A percentile compares a stretch with the other conserved stretches of the same genome.
These are phyloP conservation scores for Diplolepis rosae DNA, from an alignment of 2,888 invertebrate species.

Conservation along the genomic window DNA sequence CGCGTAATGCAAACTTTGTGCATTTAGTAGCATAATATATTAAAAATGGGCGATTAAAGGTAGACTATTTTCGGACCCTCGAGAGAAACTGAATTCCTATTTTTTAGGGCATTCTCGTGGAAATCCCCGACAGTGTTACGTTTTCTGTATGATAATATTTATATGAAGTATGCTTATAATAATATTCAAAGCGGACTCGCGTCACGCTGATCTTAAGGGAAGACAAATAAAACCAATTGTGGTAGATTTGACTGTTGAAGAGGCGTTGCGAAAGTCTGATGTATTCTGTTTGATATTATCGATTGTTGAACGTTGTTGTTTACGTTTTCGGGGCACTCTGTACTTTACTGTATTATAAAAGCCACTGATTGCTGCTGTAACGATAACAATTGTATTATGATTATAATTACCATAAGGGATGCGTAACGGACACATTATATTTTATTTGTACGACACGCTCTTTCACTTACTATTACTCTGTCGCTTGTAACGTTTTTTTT, in stretches of 20 bases:
- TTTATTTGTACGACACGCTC: slow-evolving; percentile 27
- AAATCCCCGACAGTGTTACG: slow-evolving; percentile 62
- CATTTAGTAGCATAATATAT: slow-evolving; percentile 1
- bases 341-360: slow-evolving; percentile 71
- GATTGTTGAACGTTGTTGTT: slow-evolving; percentile 72
- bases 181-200: slow-evolving; percentile 27
- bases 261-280: slow-evolving; percentile 3
- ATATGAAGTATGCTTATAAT: slow-evolving; percentile 53
- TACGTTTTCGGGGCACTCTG: slow-evolving; percentile 71
- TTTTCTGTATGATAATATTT: slow-evolving; percentile 71
- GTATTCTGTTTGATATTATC: slow-evolving; percentile 73
- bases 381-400: slow-evolving; percentile 48
- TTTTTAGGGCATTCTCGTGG: slow-evolving; percentile 29
- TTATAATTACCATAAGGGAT: slow-evolving; percentile 45
- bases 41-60: background rate
- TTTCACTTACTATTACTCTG: slow-evolving; percentile 11
- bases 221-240: slow-evolving; percentile 6
- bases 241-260: slow-evolving; percentile 34
- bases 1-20: background rate
- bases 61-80: background rate
- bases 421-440: slow-evolving; percentile 33
- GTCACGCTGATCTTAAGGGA: background rate
- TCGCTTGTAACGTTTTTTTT: slow-evolving; percentile 18
- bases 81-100: slow-evolving; percentile 2
- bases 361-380: slow-evolving; percentile 53